Evolutionary conservation across 2,888 invertebrate species (phyloP).

Genomic region (Andrena flavipes): DNA sequence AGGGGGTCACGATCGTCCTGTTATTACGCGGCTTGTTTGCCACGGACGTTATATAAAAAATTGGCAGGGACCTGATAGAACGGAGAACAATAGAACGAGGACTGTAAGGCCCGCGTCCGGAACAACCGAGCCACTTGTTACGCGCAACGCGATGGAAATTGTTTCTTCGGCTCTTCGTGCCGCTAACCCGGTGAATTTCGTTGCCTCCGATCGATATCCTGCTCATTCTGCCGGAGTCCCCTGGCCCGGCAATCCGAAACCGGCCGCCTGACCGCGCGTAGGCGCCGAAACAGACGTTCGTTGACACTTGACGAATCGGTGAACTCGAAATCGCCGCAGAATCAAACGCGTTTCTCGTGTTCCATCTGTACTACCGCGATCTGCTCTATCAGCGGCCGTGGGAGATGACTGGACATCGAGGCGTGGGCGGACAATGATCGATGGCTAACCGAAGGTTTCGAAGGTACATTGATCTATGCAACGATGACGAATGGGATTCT

Average conservation of each 20-base stretch:
- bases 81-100: conserved; percentile 34
- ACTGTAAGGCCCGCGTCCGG: conserved; percentile 30
- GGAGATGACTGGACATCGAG: not conserved
- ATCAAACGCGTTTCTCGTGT: conserved; percentile 7
- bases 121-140: conserved; percentile 78
- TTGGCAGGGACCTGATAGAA: not conserved
- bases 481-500: too few species aligned
- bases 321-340: not conserved
- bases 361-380: not conserved
- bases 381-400: not conserved
- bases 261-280: not conserved
- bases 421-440: not conserved
- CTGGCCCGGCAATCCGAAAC: conserved; percentile 36
- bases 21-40: not conserved
- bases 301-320: conserved; percentile 4
- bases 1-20: not conserved
- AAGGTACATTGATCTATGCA: too few species aligned
- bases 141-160: conserved; percentile 67
- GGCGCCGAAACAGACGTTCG: not conserved
- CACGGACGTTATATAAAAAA: not conserved
- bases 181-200: conserved; percentile 61
- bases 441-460: not conserved
- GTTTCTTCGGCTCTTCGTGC: conserved; percentile 48
- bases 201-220: conserved; percentile 60
- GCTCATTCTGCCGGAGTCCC: conserved; percentile 40